Percentiles rank a stretch among this genome's conserved stretches.
Conservation (phyloP, 2,888 invertebrate genomes). For the Mythimna albipuncta region DNA sequence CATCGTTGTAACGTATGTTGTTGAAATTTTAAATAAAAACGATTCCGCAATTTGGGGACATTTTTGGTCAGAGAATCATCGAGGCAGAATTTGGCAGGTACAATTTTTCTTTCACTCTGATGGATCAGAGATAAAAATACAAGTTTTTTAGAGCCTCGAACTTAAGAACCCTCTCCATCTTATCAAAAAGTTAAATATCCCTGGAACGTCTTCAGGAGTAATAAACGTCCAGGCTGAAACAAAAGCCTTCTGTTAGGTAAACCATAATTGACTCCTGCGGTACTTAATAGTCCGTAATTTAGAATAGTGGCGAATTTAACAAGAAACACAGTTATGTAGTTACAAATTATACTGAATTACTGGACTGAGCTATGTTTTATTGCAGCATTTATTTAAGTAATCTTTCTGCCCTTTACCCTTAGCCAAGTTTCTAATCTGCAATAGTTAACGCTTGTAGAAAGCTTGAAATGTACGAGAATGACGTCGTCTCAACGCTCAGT, state of each 20-base stretch:
- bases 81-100: not conserved
- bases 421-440: too few species aligned
- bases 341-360: conserved; percentile 26
- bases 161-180: conserved; percentile 5
- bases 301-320: conserved; percentile 29
- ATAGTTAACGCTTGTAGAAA: too few species aligned
- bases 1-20: too few species aligned
- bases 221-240: conserved; percentile 32
- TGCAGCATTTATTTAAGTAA: not conserved
- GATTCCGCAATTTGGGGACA: too few species aligned
- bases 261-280: conserved; percentile 53
- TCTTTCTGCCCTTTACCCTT: conserved; percentile 1
- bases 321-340: conserved; percentile 27
- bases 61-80: too few species aligned
- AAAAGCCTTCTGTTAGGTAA: conserved; percentile 44
- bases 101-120: not conserved
- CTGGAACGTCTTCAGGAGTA: conserved; percentile 18
- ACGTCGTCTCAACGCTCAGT: too few species aligned
- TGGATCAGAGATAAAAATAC: not conserved
- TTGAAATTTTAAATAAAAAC: too few species aligned
- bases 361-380: conserved; percentile 18
- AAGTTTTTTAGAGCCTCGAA: not conserved
- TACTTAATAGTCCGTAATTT: conserved; percentile 49
- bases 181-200: conserved; percentile 10
- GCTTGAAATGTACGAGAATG: too few species aligned